These are phyloP conservation scores for Chionodraco myersi DNA, from an alignment of 2,113 vertebrate genomes.

Conservation along the genomic window DNA sequence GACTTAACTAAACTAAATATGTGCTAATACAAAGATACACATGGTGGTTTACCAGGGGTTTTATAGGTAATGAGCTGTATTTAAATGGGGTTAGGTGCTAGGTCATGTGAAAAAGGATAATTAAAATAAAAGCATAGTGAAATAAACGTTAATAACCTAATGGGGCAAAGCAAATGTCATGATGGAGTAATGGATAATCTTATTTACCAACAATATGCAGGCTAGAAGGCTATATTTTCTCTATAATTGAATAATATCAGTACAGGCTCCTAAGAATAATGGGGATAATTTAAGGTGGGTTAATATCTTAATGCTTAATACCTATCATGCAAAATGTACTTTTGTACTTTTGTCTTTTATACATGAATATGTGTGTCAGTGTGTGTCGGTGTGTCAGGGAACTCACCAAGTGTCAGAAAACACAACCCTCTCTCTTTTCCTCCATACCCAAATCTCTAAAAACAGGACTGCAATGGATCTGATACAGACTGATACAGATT, in stretches of 20 bases:
- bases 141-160: background rate
- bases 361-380: no score
- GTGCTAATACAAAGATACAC: background rate
- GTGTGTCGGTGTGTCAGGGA: no score
- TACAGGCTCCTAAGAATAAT: background rate
- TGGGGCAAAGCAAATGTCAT: background rate
- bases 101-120: constrained; percentile 9
- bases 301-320: background rate
- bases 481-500: no score
- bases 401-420: no score
- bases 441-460: no score
- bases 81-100: background rate
- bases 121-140: background rate
- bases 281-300: background rate
- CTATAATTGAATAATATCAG: background rate
- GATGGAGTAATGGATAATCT: constrained; percentile 9
- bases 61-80: background rate
- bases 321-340: no score
- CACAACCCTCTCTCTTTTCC: no score
- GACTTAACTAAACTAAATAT: background rate
- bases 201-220: background rate
- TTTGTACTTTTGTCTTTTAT: no score
- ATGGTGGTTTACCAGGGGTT: background rate
- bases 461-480: no score
- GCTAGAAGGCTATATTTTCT: background rate